A percentile compares a stretch with the other conserved stretches of the same genome.
These are phyloP conservation scores for Xenopus petersii DNA, from an alignment of 2,797 vertebrate species.

Conservation along the genomic window DNA sequence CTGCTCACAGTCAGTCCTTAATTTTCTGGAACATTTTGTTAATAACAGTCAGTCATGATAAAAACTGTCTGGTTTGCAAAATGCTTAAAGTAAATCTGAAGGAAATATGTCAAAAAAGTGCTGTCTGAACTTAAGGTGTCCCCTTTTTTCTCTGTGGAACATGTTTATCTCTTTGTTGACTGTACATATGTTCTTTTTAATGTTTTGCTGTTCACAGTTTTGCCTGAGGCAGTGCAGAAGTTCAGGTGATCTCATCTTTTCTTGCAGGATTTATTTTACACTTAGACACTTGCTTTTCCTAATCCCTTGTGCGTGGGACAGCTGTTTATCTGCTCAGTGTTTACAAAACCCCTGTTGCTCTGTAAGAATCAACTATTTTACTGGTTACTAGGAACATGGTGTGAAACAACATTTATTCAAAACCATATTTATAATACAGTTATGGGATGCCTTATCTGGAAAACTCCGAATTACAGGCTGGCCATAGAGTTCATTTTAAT, in stretches of 20 bases:
- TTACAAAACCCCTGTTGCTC: neutral
- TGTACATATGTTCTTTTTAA: conserved; percentile 52
- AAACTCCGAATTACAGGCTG: no score
- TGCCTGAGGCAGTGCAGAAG: conserved; percentile 56
- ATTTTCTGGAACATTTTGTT: no score
- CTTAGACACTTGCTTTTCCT: conserved; percentile 35
- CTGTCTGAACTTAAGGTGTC: conserved; percentile 7
- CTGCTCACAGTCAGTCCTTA: no score
- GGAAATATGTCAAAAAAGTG: neutral
- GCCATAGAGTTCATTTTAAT: no score
- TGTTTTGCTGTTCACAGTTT: conserved; percentile 55
- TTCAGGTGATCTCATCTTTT: conserved; percentile 53
- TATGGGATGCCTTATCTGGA: no score
- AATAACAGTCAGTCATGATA: no score
- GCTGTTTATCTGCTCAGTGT: rapidly evolving
- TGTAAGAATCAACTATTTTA: conserved; percentile 39
- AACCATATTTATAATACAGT: no score
- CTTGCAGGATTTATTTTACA: conserved; percentile 49
- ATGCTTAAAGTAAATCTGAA: neutral
- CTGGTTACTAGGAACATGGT: no score
- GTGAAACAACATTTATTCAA: no score
- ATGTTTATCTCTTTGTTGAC: conserved; percentile 57
- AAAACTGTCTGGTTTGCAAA: no score
- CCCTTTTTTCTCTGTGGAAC: conserved; percentile 52
- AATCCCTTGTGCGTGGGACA: conserved; percentile 45